A percentile compares a stretch with the other conserved stretches of the same genome.
Evolutionary conservation across 2,113 vertebrate genomes (phyloP).

Genomic region (Cygnus buccinator): DNA sequence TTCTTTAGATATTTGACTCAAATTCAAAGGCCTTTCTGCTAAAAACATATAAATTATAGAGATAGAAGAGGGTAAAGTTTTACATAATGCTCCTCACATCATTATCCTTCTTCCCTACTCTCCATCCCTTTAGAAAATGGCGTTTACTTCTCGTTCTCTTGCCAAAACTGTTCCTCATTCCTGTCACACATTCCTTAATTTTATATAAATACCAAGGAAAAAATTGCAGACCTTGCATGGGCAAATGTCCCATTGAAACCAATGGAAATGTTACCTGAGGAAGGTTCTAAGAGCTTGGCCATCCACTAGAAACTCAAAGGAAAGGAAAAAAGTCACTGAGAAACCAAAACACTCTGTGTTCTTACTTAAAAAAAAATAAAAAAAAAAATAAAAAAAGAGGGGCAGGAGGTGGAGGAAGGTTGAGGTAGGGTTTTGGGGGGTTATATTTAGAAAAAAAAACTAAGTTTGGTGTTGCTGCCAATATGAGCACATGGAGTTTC

Average conservation of each 20-base stretch:
- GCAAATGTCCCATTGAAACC: background rate
- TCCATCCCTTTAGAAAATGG: background rate
- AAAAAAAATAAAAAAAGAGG: background rate
- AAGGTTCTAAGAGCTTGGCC: background rate
- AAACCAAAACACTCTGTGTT: constrained; percentile 15
- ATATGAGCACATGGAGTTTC: constrained; percentile 54
- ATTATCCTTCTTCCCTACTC: background rate
- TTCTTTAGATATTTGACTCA: constrained; percentile 17
- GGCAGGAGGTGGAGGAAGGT: constrained; percentile 1
- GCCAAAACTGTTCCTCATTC: constrained; percentile 22
- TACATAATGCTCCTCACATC: background rate
- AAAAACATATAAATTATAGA: background rate
- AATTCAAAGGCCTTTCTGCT: constrained; percentile 18
- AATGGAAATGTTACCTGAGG: constrained; percentile 8
- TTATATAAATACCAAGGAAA: constrained; percentile 16
- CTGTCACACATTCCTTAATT: constrained; percentile 24
- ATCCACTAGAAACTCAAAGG: background rate
- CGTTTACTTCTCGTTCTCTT: background rate
- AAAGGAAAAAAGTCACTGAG: background rate
- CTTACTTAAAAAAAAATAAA: constrained; percentile 10
- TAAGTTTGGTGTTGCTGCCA: constrained; percentile 1
- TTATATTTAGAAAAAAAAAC: constrained; percentile 7
- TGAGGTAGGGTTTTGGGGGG: background rate
- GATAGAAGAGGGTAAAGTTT: background rate
- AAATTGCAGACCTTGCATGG: background rate